These are phyloP conservation scores for Mixornis gularis DNA, from an alignment of 2,113 vertebrate species.

Conservation along the genomic window DNA sequence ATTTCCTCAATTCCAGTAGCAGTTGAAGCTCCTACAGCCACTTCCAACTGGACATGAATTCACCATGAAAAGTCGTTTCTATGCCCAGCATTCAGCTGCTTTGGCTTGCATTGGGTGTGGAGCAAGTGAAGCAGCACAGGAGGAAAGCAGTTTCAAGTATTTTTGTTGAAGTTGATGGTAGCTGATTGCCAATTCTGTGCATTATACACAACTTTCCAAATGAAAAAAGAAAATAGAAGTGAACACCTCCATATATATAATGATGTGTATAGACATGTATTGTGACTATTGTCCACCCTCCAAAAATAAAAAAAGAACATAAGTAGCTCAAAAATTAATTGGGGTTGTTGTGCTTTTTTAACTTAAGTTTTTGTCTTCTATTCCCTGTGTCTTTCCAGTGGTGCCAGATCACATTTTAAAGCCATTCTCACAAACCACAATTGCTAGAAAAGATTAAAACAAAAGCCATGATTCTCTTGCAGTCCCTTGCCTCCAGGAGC, in stretches of 20 bases:
- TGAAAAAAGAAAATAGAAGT: not conserved
- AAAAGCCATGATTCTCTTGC: conserved; percentile 17
- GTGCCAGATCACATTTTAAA: conserved; percentile 30
- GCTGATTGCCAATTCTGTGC: not conserved
- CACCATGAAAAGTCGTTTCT: not conserved
- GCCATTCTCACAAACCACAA: not conserved
- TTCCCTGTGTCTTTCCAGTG: not conserved
- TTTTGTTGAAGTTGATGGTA: not conserved
- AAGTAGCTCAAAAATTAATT: not conserved
- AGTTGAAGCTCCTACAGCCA: not conserved
- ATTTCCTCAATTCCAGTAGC: not conserved
- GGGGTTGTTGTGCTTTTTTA: not conserved
- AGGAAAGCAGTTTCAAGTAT: not conserved
- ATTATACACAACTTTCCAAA: not conserved
- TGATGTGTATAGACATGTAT: not conserved
- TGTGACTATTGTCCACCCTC: rapidly evolving
- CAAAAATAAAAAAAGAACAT: not conserved
- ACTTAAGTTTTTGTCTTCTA: not conserved
- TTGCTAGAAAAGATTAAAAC: conserved; percentile 3
- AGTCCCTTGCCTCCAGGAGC: not conserved
- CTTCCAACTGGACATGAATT: not conserved
- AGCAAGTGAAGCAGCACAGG: not conserved
- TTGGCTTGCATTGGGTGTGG: not conserved
- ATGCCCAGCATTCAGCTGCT: not conserved
- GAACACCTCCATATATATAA: not conserved